phyloP scores from a whole-genome alignment of 2,797 vertebrate species.

The Lacerta bilineata region DNA sequence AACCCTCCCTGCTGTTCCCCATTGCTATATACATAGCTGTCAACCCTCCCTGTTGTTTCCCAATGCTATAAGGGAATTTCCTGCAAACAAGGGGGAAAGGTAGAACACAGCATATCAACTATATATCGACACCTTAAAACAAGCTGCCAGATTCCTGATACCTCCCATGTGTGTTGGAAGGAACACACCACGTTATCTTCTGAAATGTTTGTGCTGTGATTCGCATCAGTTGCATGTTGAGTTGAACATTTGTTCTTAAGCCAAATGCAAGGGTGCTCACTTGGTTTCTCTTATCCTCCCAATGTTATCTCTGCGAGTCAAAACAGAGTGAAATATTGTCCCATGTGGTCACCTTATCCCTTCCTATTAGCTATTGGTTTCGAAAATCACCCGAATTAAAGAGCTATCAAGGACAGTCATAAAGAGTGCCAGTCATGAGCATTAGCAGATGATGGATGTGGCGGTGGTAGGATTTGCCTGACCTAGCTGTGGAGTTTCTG shows the following conservation, averaged over 20 bases:
- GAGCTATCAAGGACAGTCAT: not conserved
- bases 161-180: slow-evolving; percentile 45
- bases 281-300: not conserved
- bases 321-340: not conserved
- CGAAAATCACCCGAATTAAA: not conserved
- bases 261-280: slow-evolving; percentile 16
- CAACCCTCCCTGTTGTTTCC: too few species aligned
- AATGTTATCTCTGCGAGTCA: not conserved
- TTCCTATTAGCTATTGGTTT: not conserved
- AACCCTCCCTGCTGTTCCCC: too few species aligned
- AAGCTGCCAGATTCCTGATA: slow-evolving; percentile 40
- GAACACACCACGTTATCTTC: not conserved
- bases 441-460: too few species aligned
- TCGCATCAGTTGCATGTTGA: slow-evolving; percentile 11
- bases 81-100: too few species aligned
- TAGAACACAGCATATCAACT: slow-evolving; percentile 8
- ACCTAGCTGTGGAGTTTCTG: too few species aligned
- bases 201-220: slow-evolving; percentile 50
- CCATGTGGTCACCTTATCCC: not conserved
- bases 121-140: slow-evolving; percentile 24
- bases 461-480: too few species aligned
- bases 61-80: too few species aligned
- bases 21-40: too few species aligned
- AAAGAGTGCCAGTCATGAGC: not conserved
- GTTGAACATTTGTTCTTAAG: slow-evolving; percentile 45